Base-by-base conservation (phyloP, 2,113 vertebrate genomes). In the Ahaetulla prasina region DNA sequence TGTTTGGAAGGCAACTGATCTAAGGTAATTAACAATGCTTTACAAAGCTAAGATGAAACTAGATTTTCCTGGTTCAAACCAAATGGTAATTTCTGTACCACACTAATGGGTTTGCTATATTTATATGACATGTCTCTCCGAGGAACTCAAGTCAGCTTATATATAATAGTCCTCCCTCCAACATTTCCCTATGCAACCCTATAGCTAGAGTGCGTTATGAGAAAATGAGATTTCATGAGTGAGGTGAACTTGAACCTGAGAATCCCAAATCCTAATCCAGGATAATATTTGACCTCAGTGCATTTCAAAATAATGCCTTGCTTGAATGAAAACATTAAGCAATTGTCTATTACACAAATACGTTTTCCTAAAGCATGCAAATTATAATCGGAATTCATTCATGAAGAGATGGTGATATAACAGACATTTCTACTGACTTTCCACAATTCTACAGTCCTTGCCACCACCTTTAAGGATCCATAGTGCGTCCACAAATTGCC, bases 261-360 rank as follows among this genome's bases (percentile, higher is more conserved):
- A 39, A 9, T 88, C 30, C 30, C 8, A 88, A 53, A 88, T 53
- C 35, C 49, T 88, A 88, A 88, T 52, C 49, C 30, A 35, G 74
- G 35, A 80, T 80, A 80, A 20, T 43, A 54, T 35, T 23, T 53
- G 8, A 54, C 20, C 50, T 35, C 18, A 54, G 7, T 10, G 16
- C 12, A 30, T 87, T 18, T 53, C 30, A 23, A 16, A 25, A 93
- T 49, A 90, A 9, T 89, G 14, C 92, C 89, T 57, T 85, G 53
- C 30, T 27, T 89, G n/a, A 85, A 85, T 74, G 25, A 92, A n/a
- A 90, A 92, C 93, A 20, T 85, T 89, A 94, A 94, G 22, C 91
- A 52, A 95, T 54, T 2, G 25, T 90, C 10, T 92, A 49, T 50
- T 94, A 25, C 25, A 88, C 55, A 95, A 93, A 52, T 55, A 25